Conservation (phyloP, 92 coral and sea anemone species). For the Epizoanthus fatuus region DNA sequence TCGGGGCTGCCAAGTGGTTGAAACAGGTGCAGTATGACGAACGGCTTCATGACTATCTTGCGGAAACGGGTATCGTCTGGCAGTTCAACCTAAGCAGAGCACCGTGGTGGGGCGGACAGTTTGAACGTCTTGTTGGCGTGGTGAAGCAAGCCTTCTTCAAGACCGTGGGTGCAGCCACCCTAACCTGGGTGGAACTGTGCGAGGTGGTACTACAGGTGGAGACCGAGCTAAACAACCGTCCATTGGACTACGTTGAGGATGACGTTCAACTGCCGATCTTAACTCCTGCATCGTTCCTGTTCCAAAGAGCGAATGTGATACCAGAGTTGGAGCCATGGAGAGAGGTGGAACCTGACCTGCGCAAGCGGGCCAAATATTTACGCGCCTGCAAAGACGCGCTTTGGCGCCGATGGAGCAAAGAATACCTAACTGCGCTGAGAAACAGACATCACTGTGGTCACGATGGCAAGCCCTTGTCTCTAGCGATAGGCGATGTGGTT, state of each 20-base stretch:
- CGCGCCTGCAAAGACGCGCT: conserved; percentile 51
- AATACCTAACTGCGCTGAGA: conserved; percentile 46
- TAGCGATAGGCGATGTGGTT: conserved; percentile 14
- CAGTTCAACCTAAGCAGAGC: conserved; percentile 48
- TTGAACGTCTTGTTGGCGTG: conserved; percentile 56
- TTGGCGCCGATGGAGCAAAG: conserved; percentile 63
- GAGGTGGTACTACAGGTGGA: conserved; percentile 63
- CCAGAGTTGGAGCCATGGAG: conserved; percentile 46
- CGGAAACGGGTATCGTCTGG: conserved; percentile 38
- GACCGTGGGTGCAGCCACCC: conserved; percentile 40
- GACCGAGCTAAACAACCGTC: conserved; percentile 52
- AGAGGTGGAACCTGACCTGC: conserved; percentile 36
- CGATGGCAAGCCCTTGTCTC: conserved; percentile 2
- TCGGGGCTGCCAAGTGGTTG: conserved; percentile 51
- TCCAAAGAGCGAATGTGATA: conserved; percentile 9
- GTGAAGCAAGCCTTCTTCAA: conserved; percentile 46
- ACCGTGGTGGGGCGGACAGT: conserved; percentile 70
- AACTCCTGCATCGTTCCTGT: conserved; percentile 47
- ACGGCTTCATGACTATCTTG: conserved; percentile 36
- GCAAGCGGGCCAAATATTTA: conserved; percentile 54
- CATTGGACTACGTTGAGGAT: conserved; percentile 57
- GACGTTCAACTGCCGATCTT: conserved; percentile 64
- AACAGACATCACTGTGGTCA: conserved; percentile 40
- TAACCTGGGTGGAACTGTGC: conserved; percentile 50
- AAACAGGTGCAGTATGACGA: conserved; percentile 30